Evolutionary conservation across 2,888 invertebrate genomes (phyloP), one percentile per base, ranked within the genome.

Genomic region (Aplocera efformata): DNA sequence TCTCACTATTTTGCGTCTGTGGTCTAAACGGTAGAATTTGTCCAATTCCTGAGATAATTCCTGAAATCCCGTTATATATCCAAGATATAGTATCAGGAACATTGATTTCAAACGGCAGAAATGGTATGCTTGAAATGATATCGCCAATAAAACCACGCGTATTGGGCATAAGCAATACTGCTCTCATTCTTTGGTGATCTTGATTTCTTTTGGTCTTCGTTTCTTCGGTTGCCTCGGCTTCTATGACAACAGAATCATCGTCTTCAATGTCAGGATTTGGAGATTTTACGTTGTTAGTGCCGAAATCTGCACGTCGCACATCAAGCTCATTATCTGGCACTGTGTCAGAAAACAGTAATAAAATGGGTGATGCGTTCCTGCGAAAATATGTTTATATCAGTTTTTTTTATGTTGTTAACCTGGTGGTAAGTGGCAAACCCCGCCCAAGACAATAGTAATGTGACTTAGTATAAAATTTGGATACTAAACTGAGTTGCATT

Each of bases 41-140:
- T 1, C 81, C 79, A 8, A 82, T 72, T 6, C 72, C 72, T 7
- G 77, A 66, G 26, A 85, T 67, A 0, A 80, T 72, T 26, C 72
- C 59, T 0, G 73, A 56, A 30, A 88, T 76, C 3, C 74, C 74
- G 48, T 79, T 71, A 37, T 74, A 76, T 3, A 72, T 76, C 83
- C 82, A 84, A 0, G 76, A 67, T 34, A 92, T 74, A 0, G 89
- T 74, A 53, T 92, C 91, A 1, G 92, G 92, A 0, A 92, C 90
- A 60, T 92, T 92, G 1, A 92, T 71, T 71, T 92, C 90, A 35
- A 92, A 75, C 0, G 92, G 92, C 10, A 92, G 71, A 62, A 90
- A 90, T 0, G 90, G 89, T 11, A 90, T 84, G 3, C 73, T 67
- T 8, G 86, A 82, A 41, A 92, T 90, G 32, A 90, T 68, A 22